Percentiles rank a stretch among this genome's conserved stretches.
These are phyloP conservation scores for Leptosomus discolor DNA, from an alignment of 2,113 vertebrate genomes.

Conservation along the genomic window DNA sequence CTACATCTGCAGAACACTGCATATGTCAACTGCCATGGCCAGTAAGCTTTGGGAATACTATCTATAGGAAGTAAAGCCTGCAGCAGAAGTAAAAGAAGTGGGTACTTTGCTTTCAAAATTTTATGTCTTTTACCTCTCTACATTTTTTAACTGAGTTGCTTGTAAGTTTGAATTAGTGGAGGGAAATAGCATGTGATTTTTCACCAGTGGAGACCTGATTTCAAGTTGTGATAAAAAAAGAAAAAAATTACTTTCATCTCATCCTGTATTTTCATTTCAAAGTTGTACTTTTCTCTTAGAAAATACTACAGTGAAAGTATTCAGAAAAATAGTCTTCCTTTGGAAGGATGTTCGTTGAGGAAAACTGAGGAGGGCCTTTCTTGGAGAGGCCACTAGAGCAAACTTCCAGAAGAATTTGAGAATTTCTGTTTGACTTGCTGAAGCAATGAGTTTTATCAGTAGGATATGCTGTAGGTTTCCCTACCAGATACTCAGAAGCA, in stretches of 20 bases:
- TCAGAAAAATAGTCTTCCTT: background rate
- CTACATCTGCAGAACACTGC: conserved; percentile 54
- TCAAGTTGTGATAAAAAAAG: background rate
- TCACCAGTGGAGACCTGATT: background rate
- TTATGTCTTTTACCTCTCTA: background rate
- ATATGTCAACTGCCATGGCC: conserved; percentile 39
- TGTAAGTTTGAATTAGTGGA: background rate
- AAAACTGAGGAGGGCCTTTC: background rate
- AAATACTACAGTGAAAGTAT: background rate
- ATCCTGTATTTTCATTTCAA: background rate
- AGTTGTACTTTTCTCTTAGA: background rate
- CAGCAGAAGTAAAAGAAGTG: background rate
- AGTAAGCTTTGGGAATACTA: conserved; percentile 26
- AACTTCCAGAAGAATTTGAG: background rate
- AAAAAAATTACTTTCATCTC: background rate
- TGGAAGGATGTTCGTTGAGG: background rate
- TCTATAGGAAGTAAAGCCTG: background rate
- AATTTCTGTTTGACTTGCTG: background rate
- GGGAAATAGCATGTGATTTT: background rate
- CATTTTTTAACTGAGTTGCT: background rate
- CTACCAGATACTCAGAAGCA: background rate
- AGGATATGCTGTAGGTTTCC: background rate
- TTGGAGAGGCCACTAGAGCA: background rate
- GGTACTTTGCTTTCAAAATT: background rate
- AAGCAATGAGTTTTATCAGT: background rate